A percentile compares a stretch with the other conserved stretches of the same genome.
These are phyloP conservation scores for Nemopilema nomurai DNA, from an alignment of 30 jellyfish, hydroid and myxozoan species.

Conservation along the genomic window DNA sequence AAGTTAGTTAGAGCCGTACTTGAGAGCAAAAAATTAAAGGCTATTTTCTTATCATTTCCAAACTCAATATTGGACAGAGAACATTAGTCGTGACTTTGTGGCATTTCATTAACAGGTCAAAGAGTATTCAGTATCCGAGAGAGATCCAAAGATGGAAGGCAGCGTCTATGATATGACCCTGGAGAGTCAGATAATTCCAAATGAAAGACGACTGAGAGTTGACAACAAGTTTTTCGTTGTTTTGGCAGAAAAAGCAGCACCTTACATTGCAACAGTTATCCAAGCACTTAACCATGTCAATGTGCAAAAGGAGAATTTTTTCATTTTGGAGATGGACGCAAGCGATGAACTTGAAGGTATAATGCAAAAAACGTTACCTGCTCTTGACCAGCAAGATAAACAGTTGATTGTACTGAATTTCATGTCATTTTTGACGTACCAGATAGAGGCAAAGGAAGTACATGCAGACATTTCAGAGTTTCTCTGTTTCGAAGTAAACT, in stretches of 20 bases:
- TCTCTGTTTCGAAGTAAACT: slow-evolving; percentile 45
- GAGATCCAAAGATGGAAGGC: slow-evolving; percentile 3
- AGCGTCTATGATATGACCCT: not conserved
- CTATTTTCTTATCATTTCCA: no score
- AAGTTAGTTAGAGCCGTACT: no score
- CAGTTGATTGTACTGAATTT: slow-evolving; percentile 22
- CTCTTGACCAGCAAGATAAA: not conserved
- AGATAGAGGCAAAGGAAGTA: not conserved
- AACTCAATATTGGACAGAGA: no score
- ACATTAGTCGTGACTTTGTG: no score
- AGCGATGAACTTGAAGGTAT: not conserved
- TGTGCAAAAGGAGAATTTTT: not conserved
- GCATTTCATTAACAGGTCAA: not conserved
- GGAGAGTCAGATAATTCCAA: not conserved
- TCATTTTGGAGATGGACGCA: not conserved
- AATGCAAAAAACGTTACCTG: not conserved
- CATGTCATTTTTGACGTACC: slow-evolving; percentile 18
- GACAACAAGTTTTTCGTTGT: not conserved
- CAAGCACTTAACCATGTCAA: not conserved
- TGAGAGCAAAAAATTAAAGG: no score
- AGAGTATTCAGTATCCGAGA: not conserved
- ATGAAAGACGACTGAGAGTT: not conserved
- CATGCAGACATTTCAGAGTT: slow-evolving; percentile 8
- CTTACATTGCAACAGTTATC: not conserved
- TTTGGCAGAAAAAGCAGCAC: not conserved